Evolutionary conservation across 1,140 invertebrate genomes (phyloP).

Genomic region (Goniozus legneri): DNA sequence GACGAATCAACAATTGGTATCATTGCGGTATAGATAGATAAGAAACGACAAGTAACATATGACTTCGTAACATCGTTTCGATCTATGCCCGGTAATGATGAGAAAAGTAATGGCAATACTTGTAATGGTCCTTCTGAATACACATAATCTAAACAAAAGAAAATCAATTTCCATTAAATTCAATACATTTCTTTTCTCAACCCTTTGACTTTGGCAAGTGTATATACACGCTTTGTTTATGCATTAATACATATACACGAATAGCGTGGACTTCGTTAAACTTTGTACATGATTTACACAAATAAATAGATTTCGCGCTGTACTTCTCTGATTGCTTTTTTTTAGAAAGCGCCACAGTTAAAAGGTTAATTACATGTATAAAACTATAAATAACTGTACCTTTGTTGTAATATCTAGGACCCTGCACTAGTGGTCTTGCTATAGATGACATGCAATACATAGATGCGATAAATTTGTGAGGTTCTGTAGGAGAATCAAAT

Average conservation of each 20-base stretch:
- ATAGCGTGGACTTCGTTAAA: too few relatives aligned
- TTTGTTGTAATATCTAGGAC: constrained; percentile 54
- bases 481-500: constrained; percentile 82
- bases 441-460: constrained; percentile 74
- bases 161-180: background rate
- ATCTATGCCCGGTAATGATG: constrained; percentile 83
- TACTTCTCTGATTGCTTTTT: too few relatives aligned
- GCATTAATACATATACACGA: too few relatives aligned
- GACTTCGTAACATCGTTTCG: constrained; percentile 86
- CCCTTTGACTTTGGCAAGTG: too few relatives aligned
- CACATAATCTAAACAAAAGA: constrained; percentile 37
- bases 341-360: too few relatives aligned
- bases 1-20: constrained; percentile 85
- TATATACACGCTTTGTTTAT: too few relatives aligned
- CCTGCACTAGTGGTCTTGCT: constrained; percentile 65
- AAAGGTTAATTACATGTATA: background rate
- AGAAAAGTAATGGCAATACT: constrained; percentile 76
- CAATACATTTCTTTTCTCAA: too few relatives aligned
- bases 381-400: constrained; percentile 17
- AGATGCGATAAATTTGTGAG: constrained; percentile 77
- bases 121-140: constrained; percentile 77
- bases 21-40: constrained; percentile 71
- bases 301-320: too few relatives aligned
- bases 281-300: too few relatives aligned
- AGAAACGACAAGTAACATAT: constrained; percentile 74